Base-by-base conservation (phyloP, 2,113 vertebrate genomes). In the Nothoprocta perdicaria region DNA sequence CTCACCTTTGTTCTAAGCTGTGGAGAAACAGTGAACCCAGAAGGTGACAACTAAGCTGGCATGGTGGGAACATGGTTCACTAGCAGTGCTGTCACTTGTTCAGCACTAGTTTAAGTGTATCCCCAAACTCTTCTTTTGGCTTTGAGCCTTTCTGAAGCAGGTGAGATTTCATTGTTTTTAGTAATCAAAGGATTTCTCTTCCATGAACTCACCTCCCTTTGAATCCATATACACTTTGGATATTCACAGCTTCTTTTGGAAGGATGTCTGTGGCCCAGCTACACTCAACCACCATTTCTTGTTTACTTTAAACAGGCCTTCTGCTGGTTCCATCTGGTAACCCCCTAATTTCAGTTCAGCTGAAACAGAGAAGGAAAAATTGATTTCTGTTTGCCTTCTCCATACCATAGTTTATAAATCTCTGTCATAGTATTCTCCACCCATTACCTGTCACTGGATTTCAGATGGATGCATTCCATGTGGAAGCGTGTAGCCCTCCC, bases 1-100 rank as follows among this genome's bases (percentile, higher is more conserved):
- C 15, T 17, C 19, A 35, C 2, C 0, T 31, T 65, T 14, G n/a
- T n/a, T 50, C 17, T 17, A 11, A 66, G 19, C 2, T 16, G 66
- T 29, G 55, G 41, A 79, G 67, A 50, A 43, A 26, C 41, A 14
- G 7, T 38, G 19, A 5, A 3, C 8, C 40, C 14, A 63, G 89
- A n/a, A 81, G 46, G 19, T 69, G 48, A 71, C 10, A 35, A 11
- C 41, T 57, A 45, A 52, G 50, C 4, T 52, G 50, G 50, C 53
- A 10, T 17, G 29, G 53, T 17, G 15, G 53, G 15, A 57, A 31
- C 53, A 31, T 24, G 5, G 14, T 55, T 35, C 22, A 35, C 10
- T 2, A 1, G 18, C 29, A 31, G 14, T 58, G 33, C 24, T 45
- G 31, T 16, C n/a, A 35, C 35, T 52, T 29, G n/a, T 33, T 24